Base-by-base conservation (phyloP, 2,888 invertebrate species). In the Pachliopta kotzebuea region DNA sequence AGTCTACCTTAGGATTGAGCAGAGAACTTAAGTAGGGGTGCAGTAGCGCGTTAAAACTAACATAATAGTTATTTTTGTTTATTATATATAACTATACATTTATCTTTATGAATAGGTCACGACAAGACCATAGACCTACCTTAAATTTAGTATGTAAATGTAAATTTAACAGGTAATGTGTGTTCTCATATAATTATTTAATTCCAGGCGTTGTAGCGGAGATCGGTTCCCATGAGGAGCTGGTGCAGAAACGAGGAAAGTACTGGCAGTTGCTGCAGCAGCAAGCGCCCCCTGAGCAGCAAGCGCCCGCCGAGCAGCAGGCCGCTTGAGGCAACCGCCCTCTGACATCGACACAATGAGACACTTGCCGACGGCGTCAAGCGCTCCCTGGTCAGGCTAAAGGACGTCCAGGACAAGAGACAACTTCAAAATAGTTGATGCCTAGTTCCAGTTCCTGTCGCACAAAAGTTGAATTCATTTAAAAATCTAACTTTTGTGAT, bases 181-280 rank as follows among this genome's bases (percentile, higher is more conserved):
- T 37, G 45, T 4, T 45, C n/a, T n/a, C 18, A 45, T n/a, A 14
- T 7, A 4, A 45, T 8, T 9, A 7, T 52, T 6, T 29, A 17
- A 61, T 63, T 59, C 9, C 76, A 89, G 90, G 90, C 53, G 81
- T 80, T 2, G 83, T 90, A 26, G 87, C 83, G 0, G 90, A 90
- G 73, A 78, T 81, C 56, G 90, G 90, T 0, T 77, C 82, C 0
- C 90, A 90, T 74, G 85, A 83, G 0, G 83, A 88, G 64, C 70
- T 90, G 20, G 83, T 88, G 4, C 74, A 71, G 17, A 76, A 71
- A 2, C 78, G 84, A 31, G 89, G 89, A 0, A 68, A 84, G 0
- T 90, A 90, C 76, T 87, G 84, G 82, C 80, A 83, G 9, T 73
- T 89, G 56, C 69, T 86, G 42, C 83, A 84, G 65, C 86, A 88